Evolutionary conservation across 2,888 invertebrate species (phyloP).

Genomic region (Rhingia campestris): DNA sequence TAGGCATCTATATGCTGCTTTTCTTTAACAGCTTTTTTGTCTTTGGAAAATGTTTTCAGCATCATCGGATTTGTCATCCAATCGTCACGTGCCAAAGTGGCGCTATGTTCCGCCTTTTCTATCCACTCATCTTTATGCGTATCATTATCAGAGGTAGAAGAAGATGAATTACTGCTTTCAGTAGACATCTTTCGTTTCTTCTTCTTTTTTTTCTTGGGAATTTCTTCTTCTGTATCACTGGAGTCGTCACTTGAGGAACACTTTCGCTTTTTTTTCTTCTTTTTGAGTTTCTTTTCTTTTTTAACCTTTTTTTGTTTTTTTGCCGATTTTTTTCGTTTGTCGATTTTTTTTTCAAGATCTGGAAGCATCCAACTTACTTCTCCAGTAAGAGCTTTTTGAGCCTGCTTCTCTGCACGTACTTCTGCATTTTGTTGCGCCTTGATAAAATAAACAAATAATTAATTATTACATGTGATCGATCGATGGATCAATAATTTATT

Average conservation of each 20-base stretch:
- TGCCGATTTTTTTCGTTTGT: slow-evolving; percentile 73
- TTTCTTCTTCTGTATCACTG: slow-evolving; percentile 81
- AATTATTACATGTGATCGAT: background rate
- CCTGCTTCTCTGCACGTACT: slow-evolving; percentile 75
- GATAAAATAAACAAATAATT: background rate
- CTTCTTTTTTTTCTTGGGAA: slow-evolving; percentile 72
- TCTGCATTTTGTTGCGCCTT: slow-evolving; percentile 78
- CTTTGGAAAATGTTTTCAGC: slow-evolving; percentile 82
- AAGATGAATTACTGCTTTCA: slow-evolving; percentile 75
- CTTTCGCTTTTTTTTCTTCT: slow-evolving; percentile 66
- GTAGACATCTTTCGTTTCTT: slow-evolving; percentile 76
- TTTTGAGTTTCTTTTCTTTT: slow-evolving; percentile 81
- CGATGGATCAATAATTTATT: background rate
- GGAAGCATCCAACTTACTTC: slow-evolving; percentile 80
- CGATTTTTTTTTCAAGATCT: slow-evolving; percentile 77
- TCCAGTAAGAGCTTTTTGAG: slow-evolving; percentile 77
- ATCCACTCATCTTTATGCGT: slow-evolving; percentile 84
- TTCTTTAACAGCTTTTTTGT: slow-evolving; percentile 83
- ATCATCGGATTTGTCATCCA: slow-evolving; percentile 89
- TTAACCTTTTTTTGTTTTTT: slow-evolving; percentile 81
- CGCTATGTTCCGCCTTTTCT: slow-evolving; percentile 82
- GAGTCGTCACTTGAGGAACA: slow-evolving; percentile 36
- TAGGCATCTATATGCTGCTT: slow-evolving; percentile 85
- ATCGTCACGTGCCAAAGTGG: slow-evolving; percentile 85
- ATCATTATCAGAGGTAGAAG: slow-evolving; percentile 7